Evolutionary conservation across 1,140 invertebrate species (phyloP), one percentile per base, ranked within the genome.

Genomic region (Chelonus insularis): DNA sequence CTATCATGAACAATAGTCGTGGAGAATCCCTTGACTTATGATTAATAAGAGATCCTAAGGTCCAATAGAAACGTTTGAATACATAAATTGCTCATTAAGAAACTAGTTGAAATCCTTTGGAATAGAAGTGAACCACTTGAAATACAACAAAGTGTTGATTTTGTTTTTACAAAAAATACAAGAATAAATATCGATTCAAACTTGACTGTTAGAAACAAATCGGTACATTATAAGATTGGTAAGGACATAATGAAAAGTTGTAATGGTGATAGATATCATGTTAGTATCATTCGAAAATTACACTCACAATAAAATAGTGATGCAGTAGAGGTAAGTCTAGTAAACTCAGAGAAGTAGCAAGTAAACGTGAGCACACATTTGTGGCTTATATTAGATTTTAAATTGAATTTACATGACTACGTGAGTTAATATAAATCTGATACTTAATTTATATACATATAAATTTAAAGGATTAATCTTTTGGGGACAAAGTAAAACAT

Each of bases 281-380:
- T 64, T 64, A 64, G 60, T 64, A 57, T 57, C 47, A 57, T 60
- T 64, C 57, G 62, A 57, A 64, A 64, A 64, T 64, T 64, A 57
- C 61, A 57, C 62, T 60, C 60, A 58, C 50, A 54, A 57, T 59
- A 60, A 59, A 64, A 64, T 59, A 56, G 57, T 50, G 29, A 55
- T 43, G 57, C 60, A 57, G 57, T 64, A 64, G 60, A 64, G 60
- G 62, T 64, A 60, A 60, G 50, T 57, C 51, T 50, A 43, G 9
- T 41, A 14, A 21, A 54, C 47, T 20, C 21, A 52, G 47, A 25
- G 39, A 16, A 18, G 29, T 52, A 6, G 18, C 4, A 29, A 29
- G 8, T 37, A 11, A 20, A 45, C 60, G 55, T 54, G 23, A 52
- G 60, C 60, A 43, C 45, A 39, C 43, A n/a, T 25, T 25, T 25